These are phyloP conservation scores for Eonycteris spelaea DNA, from an alignment of 2,113 vertebrate genomes.

Conservation along the genomic window DNA sequence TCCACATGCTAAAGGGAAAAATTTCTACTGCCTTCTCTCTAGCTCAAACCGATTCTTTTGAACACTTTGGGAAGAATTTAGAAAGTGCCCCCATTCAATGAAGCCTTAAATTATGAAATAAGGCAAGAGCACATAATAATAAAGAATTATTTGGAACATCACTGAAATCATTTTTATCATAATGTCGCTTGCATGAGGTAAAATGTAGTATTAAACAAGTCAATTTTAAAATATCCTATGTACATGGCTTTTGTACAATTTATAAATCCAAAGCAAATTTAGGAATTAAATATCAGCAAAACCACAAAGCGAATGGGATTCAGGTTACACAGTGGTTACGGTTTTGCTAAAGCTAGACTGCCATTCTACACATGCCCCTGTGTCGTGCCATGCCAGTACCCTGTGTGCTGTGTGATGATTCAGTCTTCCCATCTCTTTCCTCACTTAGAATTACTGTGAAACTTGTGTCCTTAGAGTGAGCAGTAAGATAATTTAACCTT, in stretches of 20 bases:
- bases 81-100: neutral
- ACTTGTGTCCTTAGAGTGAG: neutral
- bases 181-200: neutral
- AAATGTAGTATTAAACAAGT: neutral
- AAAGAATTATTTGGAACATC: slow-evolving; percentile 17
- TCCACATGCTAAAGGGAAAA: neutral
- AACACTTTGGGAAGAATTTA: neutral
- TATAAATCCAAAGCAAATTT: neutral
- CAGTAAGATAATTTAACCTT: neutral
- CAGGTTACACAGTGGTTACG: neutral
- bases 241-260: neutral
- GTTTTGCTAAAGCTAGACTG: neutral
- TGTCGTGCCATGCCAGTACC: neutral
- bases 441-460: neutral
- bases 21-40: slow-evolving; percentile 23
- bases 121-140: neutral
- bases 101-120: slow-evolving; percentile 10
- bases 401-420: neutral
- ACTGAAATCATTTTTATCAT: neutral
- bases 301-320: neutral
- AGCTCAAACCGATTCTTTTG: neutral
- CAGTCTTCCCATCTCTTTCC: neutral
- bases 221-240: neutral
- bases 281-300: neutral
- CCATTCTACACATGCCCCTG: neutral